Evolutionary conservation across 2,797 vertebrate species (phyloP), one percentile per base, ranked within the genome.

Genomic region (Platalea minor): DNA sequence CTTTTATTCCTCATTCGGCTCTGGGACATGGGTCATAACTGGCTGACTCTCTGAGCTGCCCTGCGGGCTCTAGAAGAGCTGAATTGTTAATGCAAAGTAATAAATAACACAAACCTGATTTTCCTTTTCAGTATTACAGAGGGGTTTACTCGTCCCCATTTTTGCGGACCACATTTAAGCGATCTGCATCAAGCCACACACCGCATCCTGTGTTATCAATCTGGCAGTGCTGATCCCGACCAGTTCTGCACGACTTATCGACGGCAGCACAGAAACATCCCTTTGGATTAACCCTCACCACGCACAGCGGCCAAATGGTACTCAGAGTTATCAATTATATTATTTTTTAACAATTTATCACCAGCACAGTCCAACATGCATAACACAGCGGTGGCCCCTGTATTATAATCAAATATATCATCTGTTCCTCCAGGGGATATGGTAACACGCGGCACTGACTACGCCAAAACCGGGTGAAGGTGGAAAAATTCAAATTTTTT

Each of bases 401-500:
- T 7, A 2, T 57, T 20, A 37, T 9, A 37, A 67, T 2, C 59
- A 1, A 13, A 19, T 15, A 5, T 2, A n/a, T 17, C 59, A 28
- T 15, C 54, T n/a, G 39, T 8, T 76, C 77, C 43, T 72, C n/a
- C 77, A 81, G 81, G 43, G 65, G 51, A 23, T 5, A 13, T 0
- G 41, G 0, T 0, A 25, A 21, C 77, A 23, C 13, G 0, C 0
- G 1, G 67, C 80, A 17, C 67, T 35, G 93, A 13, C 41, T 19
- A 18, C 0, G 31, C 74, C 81, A 65, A 67, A 65, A 39, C 37
- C 1, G 0, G 63, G 64, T 0, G 3, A 39, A 67, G 85, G 65
- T 0, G 0, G 69, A 56, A 20, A 2, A 18, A 51, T 25, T 67
- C 69, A 56, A 39, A 10, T 12, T 74, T 25, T 41, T 60, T 29